Evolutionary conservation across 1,140 invertebrate species (phyloP).

Genomic region (Euura saliciscinereae): DNA sequence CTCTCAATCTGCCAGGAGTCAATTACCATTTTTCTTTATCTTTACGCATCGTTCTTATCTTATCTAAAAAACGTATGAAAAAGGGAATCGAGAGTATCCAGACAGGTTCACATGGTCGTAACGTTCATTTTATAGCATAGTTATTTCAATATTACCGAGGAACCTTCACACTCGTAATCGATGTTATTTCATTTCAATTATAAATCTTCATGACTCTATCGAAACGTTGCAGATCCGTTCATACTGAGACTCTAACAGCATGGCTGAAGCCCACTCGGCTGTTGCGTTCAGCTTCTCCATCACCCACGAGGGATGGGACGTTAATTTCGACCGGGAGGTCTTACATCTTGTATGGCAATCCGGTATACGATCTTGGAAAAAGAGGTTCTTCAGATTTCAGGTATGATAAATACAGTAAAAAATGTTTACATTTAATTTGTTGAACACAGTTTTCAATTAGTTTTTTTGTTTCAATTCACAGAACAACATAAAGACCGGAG

Average conservation of each 20-base stretch:
- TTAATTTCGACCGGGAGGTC: conserved; percentile 96
- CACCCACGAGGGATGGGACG: conserved; percentile 96
- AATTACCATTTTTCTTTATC: too few relatives aligned
- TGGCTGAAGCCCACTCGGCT: conserved; percentile 98
- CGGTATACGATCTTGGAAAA: conserved; percentile 93
- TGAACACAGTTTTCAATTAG: background rate
- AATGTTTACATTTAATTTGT: background rate
- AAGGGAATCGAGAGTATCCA: too few relatives aligned
- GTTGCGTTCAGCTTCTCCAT: conserved; percentile 98
- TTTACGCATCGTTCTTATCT: too few relatives aligned
- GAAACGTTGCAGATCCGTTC: conserved; percentile 17
- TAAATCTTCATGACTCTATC: too few relatives aligned
- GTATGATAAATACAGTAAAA: conserved; percentile 58
- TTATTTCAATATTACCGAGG: too few relatives aligned
- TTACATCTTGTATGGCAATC: conserved; percentile 89
- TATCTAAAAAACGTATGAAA: too few relatives aligned
- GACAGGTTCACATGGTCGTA: too few relatives aligned
- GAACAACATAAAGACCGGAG: conserved; percentile 94
- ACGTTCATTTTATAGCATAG: too few relatives aligned
- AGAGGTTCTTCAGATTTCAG: conserved; percentile 83
- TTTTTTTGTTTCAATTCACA: conserved; percentile 59
- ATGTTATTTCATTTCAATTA: conserved; percentile 16
- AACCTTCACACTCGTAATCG: background rate
- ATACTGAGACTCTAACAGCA: conserved; percentile 49
- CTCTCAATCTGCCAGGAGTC: too few relatives aligned